These are phyloP conservation scores for Drosophila kepulauana DNA, from an alignment of 1,140 invertebrate species.

Conservation along the genomic window DNA sequence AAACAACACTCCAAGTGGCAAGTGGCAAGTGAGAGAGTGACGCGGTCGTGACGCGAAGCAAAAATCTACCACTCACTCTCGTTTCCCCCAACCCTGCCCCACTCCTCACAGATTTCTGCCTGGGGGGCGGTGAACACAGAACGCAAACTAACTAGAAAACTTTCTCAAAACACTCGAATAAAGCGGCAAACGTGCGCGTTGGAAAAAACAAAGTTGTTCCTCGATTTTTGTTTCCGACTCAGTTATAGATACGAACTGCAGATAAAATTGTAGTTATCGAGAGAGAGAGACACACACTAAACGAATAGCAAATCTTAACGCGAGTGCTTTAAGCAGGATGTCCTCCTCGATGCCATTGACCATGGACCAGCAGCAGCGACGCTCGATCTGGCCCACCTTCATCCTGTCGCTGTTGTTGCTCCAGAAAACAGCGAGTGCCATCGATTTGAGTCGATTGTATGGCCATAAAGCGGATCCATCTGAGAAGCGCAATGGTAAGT, in stretches of 20 bases:
- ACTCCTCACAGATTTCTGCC: background rate
- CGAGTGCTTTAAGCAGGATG: slow-evolving; percentile 28
- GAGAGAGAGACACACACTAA: background rate
- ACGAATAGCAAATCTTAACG: background rate
- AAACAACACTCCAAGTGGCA: slow-evolving; percentile 12
- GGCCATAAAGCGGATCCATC: slow-evolving; percentile 80
- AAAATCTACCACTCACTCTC: background rate
- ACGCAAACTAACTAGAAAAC: slow-evolving; percentile 54
- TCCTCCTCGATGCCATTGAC: slow-evolving; percentile 55
- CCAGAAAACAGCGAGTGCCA: slow-evolving; percentile 71
- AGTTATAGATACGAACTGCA: slow-evolving; percentile 13
- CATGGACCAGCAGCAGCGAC: slow-evolving; percentile 60
- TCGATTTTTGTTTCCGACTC: slow-evolving; percentile 5
- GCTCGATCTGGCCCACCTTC: slow-evolving; percentile 72
- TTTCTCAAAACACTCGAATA: slow-evolving; percentile 70
- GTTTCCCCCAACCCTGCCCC: too few species aligned
- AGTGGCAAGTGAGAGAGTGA: slow-evolving; percentile 5
- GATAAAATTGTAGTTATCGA: background rate
- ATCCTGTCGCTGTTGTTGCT: slow-evolving; percentile 64
- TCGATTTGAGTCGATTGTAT: slow-evolving; percentile 84
- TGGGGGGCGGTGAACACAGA: slow-evolving; percentile 12
- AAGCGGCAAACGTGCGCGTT: slow-evolving; percentile 70
- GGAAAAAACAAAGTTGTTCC: slow-evolving; percentile 41
- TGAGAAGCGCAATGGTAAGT: slow-evolving; percentile 83
- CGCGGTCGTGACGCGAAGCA: slow-evolving; percentile 12